Evolutionary conservation across 2,113 vertebrate genomes (phyloP), one percentile per base, ranked within the genome.

Genomic region (Vimba vimba): DNA sequence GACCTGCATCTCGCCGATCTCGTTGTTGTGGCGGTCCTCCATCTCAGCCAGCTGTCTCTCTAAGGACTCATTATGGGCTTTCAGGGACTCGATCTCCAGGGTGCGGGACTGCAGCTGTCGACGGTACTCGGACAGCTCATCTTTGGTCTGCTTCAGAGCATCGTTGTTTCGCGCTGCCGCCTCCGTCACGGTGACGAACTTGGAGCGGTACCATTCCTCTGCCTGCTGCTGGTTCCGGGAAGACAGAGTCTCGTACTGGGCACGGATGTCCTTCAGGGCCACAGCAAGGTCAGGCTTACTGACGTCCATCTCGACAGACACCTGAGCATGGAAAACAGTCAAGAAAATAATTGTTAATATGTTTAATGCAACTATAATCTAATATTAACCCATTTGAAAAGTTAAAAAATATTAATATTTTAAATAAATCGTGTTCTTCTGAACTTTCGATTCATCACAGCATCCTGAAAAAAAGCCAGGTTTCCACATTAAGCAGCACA

Each of bases 121-220:
- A 82, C 95, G 94, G 90, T 95, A 96, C 91, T 96, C 94, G 2
- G 90, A 93, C 87, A 96, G 91, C 92, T 96, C 95, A 82, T 96
- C 95, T 86, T 94, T 96, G 2, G 94, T 94, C 30, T 94, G 93
- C 88, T 95, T 96, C 82, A 95, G 91, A 78, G 93, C 93, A 0
- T 95, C 94, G 57, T 93, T 93, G 91, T 95, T 95, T 78, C 95
- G 95, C 4, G 92, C 92, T 0, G 94, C 94, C 0, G 91, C 92
- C 89, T 95, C 94, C 0, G 90, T 94, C 88, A 96, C 94, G 0
- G 86, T 94, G 86, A 89, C 90, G 6, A 95, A 95, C 90, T 96
- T 96, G 89, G 95, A 95, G 77, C 90, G 94, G 92, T 96, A 96
- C 95, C 95, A 96, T 0, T 96, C 95, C 88, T 96, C 95, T 0